A percentile compares a stretch with the other conserved stretches of the same genome.
Evolutionary conservation across 2,797 vertebrate species (phyloP).

Genomic region (Myripristis jacobus): DNA sequence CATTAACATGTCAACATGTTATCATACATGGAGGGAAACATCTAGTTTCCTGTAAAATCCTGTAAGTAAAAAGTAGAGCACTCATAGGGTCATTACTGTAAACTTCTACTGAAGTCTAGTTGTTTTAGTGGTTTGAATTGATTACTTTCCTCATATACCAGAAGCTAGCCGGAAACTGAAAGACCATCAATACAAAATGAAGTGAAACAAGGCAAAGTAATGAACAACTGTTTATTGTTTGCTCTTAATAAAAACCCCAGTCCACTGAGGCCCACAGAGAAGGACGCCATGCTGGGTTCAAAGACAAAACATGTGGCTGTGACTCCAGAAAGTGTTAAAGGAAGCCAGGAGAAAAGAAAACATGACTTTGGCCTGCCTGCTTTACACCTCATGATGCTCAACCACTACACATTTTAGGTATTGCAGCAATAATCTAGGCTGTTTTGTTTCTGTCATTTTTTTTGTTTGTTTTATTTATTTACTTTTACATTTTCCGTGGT

Average conservation of each 20-base stretch:
- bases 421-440: slow-evolving; percentile 56
- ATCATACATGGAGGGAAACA: too few relatives aligned
- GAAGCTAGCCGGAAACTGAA: not conserved
- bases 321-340: slow-evolving; percentile 57
- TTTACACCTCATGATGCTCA: slow-evolving; percentile 54
- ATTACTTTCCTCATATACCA: not conserved
- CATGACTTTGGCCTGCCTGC: slow-evolving; percentile 58
- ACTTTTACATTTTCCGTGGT: slow-evolving; percentile 16
- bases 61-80: too few relatives aligned
- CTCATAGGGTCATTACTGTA: too few relatives aligned
- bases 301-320: slow-evolving; percentile 50
- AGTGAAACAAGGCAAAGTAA: slow-evolving; percentile 16
- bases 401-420: slow-evolving; percentile 65
- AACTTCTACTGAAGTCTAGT: too few relatives aligned
- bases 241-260: slow-evolving; percentile 76
- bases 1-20: too few relatives aligned
- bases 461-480: not conserved
- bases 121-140: too few relatives aligned
- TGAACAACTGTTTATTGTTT: slow-evolving; percentile 73
- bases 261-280: slow-evolving; percentile 68
- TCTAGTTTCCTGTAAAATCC: too few relatives aligned
- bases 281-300: slow-evolving; percentile 70
- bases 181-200: too few relatives aligned
- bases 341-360: slow-evolving; percentile 33
- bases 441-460: slow-evolving; percentile 60